Evolutionary conservation across 2,888 invertebrate genomes (phyloP).

Genomic region (Crocallis elinguaria): DNA sequence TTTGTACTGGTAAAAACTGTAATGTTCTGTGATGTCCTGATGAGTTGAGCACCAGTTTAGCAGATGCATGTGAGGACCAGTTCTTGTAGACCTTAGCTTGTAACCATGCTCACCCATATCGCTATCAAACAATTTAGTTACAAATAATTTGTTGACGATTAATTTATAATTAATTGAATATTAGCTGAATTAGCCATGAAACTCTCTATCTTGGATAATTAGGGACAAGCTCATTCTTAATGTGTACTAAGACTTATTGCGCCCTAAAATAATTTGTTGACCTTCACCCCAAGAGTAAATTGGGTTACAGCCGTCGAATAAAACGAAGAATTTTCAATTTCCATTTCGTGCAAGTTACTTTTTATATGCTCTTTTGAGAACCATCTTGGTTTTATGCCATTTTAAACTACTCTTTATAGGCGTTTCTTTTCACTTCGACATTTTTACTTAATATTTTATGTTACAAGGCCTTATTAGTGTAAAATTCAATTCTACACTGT

Average conservation of each 20-base stretch:
- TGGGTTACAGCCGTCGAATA: slow-evolving; percentile 31
- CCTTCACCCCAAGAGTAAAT: slow-evolving; percentile 27
- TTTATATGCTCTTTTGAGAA: slow-evolving; percentile 19
- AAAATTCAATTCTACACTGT: too few species aligned
- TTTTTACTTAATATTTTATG: too few species aligned
- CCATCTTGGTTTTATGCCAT: slow-evolving; percentile 22
- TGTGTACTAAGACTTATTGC: not conserved
- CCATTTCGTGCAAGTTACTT: slow-evolving; percentile 24
- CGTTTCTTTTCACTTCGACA: not conserved
- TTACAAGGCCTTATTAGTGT: too few species aligned
- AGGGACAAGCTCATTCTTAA: not conserved
- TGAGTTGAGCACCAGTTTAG: too few species aligned
- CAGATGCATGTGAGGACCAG: too few species aligned
- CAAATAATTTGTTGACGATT: too few species aligned
- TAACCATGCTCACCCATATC: too few species aligned
- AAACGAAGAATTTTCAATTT: slow-evolving; percentile 36
- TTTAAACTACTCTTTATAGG: slow-evolving; percentile 18
- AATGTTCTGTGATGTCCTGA: too few species aligned
- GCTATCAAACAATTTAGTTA: too few species aligned
- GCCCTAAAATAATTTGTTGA: slow-evolving; percentile 21
- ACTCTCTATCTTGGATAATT: not conserved
- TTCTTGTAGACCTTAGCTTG: too few species aligned
- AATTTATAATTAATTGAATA: too few species aligned
- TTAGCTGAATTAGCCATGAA: not conserved
- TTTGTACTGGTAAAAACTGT: too few species aligned